phyloP scores from a whole-genome alignment of 2,888 invertebrate genomes.

The Nomada fucata region DNA sequence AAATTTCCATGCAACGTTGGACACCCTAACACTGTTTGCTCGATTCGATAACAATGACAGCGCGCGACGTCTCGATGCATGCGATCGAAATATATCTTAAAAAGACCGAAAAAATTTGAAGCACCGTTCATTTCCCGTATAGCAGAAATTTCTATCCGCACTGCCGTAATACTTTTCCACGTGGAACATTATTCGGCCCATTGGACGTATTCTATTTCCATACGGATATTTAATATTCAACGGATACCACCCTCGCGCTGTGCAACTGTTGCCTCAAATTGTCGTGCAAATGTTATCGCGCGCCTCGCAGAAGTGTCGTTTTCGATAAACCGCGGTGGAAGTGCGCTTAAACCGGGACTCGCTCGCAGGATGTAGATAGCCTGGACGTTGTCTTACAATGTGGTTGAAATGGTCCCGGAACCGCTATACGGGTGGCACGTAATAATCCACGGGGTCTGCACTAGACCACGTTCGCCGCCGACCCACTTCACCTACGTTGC shows the following conservation, averaged over 20 bases:
- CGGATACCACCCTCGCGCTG: background rate
- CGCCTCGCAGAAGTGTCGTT: slow-evolving; percentile 10
- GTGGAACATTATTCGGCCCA: background rate
- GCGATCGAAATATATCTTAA: too few species aligned
- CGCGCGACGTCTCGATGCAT: too few species aligned
- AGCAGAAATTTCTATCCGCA: too few species aligned
- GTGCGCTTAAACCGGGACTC: slow-evolving; percentile 18
- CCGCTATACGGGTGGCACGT: slow-evolving; percentile 52
- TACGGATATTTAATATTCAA: background rate
- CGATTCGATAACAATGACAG: background rate
- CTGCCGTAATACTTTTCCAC: too few species aligned
- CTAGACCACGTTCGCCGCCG: slow-evolving; percentile 63
- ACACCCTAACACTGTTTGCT: background rate
- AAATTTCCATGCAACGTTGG: background rate
- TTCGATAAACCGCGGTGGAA: slow-evolving; percentile 16
- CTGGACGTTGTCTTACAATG: slow-evolving; percentile 50
- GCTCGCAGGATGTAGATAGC: slow-evolving; percentile 31
- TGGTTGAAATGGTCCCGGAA: slow-evolving; percentile 41
- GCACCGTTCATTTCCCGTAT: too few species aligned
- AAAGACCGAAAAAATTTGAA: too few species aligned
- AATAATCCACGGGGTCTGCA: slow-evolving; percentile 66
- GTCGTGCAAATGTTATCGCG: slow-evolving; percentile 32
- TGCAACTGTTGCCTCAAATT: slow-evolving; percentile 11
- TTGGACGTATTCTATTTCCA: background rate
- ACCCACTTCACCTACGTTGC: slow-evolving; percentile 70